Base-by-base conservation (phyloP, 2,888 invertebrate species). In the Sylvicola cinctus region DNA sequence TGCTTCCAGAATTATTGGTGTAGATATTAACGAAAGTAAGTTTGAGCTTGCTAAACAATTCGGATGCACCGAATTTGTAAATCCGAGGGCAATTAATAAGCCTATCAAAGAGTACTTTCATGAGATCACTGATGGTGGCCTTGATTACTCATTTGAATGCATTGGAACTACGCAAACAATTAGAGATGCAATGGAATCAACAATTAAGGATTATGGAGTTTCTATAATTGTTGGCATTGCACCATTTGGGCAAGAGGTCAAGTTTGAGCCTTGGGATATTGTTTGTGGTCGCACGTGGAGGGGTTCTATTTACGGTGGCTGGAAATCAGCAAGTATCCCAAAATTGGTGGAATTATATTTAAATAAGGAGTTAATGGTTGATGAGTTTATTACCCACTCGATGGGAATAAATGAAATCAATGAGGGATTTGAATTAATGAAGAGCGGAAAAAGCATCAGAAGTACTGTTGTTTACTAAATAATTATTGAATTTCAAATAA, bases 151-250 rank as follows among this genome's bases (percentile, higher is more conserved):
- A 1, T 93, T 93, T 60, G 93, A 93, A 58, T 93, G 91, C 51
- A 79, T 93, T 45, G 93, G 93, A 36, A 91, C 85, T 54, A 74
- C 79, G 0, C 60, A 68, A 30, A 74, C 74, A 0, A 80, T 80
- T 79, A 59, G 70, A 32, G 64, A 66, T 16, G 70, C 70, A 11
- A 47, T 72, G 33, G 87, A 87, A 51, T 66, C 87, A 0, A 81
- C 84, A 44, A 90, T 91, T 53, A 90, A 90, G 53, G 90, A 91
- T 16, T 91, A 91, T 91, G 91, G 91, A n/a, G 74, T 74, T 17
- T 85, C 85, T 5, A 74, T 83, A 2, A 83, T 93, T 45, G 81
- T 95, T 39, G 95, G 93, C 15, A 91, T 95, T 1, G 91, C 91
- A 12, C 81, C 73, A 31, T 73, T 84, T 7, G 93, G 93, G 1